Base-by-base conservation (phyloP, 30 jellyfish, hydroid and myxozoan species). In the Catostylus mosaicus region DNA sequence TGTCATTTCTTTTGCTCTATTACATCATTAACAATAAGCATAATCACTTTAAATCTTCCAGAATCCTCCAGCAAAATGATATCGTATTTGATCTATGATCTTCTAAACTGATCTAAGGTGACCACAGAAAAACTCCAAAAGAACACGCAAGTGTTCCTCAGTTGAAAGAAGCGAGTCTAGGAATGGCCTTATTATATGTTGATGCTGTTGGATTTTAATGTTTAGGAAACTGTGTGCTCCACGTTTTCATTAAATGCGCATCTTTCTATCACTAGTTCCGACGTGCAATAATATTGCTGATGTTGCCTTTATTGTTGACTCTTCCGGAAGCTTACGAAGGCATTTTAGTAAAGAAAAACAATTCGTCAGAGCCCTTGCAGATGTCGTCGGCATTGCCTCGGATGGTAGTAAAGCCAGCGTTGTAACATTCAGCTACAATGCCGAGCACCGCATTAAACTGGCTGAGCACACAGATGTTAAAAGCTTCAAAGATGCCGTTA, bases 241-340 rank as follows among this genome's bases (percentile, higher is more conserved):
- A 14, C 14, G 54, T 14, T 40, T 40, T 40, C 54, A 7, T 40
- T 40, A 7, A 40, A 40, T 40, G 54, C 54, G 14, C 14, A 14
- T 40, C 14, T 40, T 40, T 40, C 54, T 40, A 40, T 50, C 63
- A 10, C 24, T 2, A 64, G 82, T 31, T 27, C 47, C 57, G 18
- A 52, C 70, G 23, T 92, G 98, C 50, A 75, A 66, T 2, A 68
- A 38, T 30, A 57, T 70, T 6, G 80, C 84, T 4, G 96, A 86
- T 45, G 57, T 86, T 76, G 96, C 81, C 24, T 63, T 86, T 29
- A 33, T 86, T 37, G 86, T 86, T n/a, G 96, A 86, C 67, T 86
- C 96, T 2, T 86, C 96, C 23, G 96, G 96, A 59, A 86, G 96
- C 51, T 36, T 86, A n/a, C 72, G 96, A 51, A 50, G 68, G 31